Evolutionary conservation across 2,888 invertebrate genomes (phyloP), one percentile per base, ranked within the genome.

Genomic region (Lycophotia porphyrea): DNA sequence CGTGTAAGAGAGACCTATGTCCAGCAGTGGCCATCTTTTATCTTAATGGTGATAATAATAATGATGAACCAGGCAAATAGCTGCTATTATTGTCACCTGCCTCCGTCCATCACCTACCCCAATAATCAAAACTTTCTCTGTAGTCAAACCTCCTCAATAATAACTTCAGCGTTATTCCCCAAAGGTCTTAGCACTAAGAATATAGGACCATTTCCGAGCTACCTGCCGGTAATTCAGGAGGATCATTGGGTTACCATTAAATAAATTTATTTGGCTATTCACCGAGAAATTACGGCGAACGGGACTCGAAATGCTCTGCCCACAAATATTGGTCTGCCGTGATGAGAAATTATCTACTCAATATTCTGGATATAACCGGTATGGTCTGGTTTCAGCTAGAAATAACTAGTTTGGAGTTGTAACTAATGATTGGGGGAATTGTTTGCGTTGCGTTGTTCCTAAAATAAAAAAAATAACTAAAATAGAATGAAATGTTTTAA

Each of bases 261-360:
- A 85, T 83, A 85, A 85, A 85, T 85, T 81, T 83, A 85, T 85
- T 84, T 81, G 71, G 71, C 76, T 85, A 74, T 85, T 85, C 84
- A 85, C 86, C 13, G 66, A 79, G 72, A 76, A 81, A 85, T 85
- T 86, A 85, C 76, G 74, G 74, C 66, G 55, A 85, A 65, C 64
- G 76, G 75, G 77, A 71, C 61, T 70, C 63, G 70, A 76, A 44
- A 66, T 55, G 75, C 63, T 61, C 67, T 71, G 61, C 68, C 83
- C 74, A 77, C 84, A 81, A 84, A 84, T 84, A 78, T 81, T 76
- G 81, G 86, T 44, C 63, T 39, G 65, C 69, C 64, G 61, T 74
- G 76, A 80, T 80, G 74, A 80, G 84, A 84, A 84, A 80, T 80
- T 76, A 80, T 65, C 71, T 69, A 63, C 81, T 85, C 81, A 76